Evolutionary conservation across 2,797 vertebrate species (phyloP).

Genomic region (Ceryle rudis): DNA sequence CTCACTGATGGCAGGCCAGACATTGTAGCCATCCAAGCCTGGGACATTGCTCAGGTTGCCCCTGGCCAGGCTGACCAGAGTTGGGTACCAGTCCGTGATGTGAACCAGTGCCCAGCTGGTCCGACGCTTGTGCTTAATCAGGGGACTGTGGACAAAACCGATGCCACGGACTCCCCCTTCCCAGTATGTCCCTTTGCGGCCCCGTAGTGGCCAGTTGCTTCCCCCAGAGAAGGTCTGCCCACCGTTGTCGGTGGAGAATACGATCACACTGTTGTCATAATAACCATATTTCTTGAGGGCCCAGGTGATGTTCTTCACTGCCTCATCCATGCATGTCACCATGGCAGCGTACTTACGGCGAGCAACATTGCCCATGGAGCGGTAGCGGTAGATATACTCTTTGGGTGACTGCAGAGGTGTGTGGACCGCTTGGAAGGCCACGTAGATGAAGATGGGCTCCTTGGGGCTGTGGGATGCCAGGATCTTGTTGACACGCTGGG

Average conservation of each 20-base stretch:
- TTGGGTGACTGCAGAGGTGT: conserved; percentile 93
- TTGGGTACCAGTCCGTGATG: conserved; percentile 98
- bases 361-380: conserved; percentile 87
- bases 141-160: conserved; percentile 95
- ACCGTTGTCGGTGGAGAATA: conserved; percentile 96
- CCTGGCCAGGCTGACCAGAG: conserved; percentile 89
- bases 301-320: conserved; percentile 93
- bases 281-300: conserved; percentile 94
- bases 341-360: conserved; percentile 95
- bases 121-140: conserved; percentile 87
- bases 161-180: conserved; percentile 94
- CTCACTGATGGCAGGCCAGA: conserved; percentile 94
- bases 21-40: conserved; percentile 89
- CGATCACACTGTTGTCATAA: conserved; percentile 92
- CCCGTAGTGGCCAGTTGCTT: conserved; percentile 96
- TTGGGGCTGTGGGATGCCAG: conserved; percentile 87
- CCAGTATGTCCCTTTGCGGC: conserved; percentile 98
- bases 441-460: conserved; percentile 92
- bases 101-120: conserved; percentile 92
- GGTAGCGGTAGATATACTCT: conserved; percentile 93
- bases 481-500: conserved; percentile 91
- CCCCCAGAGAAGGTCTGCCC: conserved; percentile 96
- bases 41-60: conserved; percentile 85
- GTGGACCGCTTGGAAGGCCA: conserved; percentile 97
- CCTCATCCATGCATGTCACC: conserved; percentile 96